Base-by-base conservation (phyloP, 2,797 vertebrate genomes). In the Anomalospiza imberbis region DNA sequence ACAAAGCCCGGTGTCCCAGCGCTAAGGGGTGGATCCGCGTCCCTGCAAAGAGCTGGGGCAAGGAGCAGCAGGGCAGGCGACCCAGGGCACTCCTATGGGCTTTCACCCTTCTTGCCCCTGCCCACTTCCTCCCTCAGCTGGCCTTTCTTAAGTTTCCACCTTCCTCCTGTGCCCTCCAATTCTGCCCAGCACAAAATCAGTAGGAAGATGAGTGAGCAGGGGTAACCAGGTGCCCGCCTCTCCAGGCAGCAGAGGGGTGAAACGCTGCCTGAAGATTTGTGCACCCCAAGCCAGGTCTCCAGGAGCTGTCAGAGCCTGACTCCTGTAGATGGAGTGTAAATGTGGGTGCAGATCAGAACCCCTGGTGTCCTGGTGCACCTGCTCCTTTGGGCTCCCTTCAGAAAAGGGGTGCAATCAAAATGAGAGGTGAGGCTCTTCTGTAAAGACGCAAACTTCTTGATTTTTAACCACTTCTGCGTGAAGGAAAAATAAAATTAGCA, bases 181-280 rank as follows among this genome's bases (percentile, higher is more conserved):
- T 54, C 47, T 4, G 16, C 7, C 10, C 65, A 31, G 26, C 28
- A 5, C 53, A 32, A 60, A 62, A 25, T 16, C 57, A 32, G 9
- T 0, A 5, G 21, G 44, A 38, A 42, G 60, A 12, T 9, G 19
- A 29, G 24, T 0, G 12, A 51, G 6, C 12, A 10, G 66, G 38
- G 36, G 38, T 8, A 10, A 31, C 1, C 1, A 17, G 34, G 51
- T 16, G 3, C 10, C 25, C 0, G 0, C 16, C 42, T 32, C 4
- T 24, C 32, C 8, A 3, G 38, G 53, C 28, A 65, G 54, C 34
- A 38, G 32, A 34, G 42, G 0, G 50, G 34, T 32, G 48, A 26
- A 54, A 24, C 1, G 38, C 10, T 9, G 21, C 57, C 89, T 22
- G 10, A 8, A 29, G 72, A 2, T 53, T 5, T 45, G 45, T 1